Percentiles rank a stretch among this genome's conserved stretches.
Evolutionary conservation across 64 coral and sea anemone genomes (phyloP).

Genomic region (Actinia tenebrosa): DNA sequence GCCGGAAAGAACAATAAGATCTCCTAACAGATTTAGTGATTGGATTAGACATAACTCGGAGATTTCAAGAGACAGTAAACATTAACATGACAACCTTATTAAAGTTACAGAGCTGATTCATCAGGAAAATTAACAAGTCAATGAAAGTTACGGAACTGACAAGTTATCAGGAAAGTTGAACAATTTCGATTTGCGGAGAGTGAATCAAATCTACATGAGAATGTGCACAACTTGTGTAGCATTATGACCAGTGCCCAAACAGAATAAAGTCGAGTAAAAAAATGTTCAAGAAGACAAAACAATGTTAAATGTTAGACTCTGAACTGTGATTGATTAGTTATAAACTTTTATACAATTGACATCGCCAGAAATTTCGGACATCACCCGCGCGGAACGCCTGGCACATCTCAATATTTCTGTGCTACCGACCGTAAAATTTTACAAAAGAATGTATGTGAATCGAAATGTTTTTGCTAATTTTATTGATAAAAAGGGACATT

Average conservation of each 20-base stretch:
- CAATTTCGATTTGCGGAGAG: neutral
- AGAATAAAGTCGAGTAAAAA: neutral
- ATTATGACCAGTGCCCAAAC: too few relatives aligned
- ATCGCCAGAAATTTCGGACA: too few relatives aligned
- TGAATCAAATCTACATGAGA: neutral
- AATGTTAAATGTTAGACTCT: too few relatives aligned
- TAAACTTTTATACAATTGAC: too few relatives aligned
- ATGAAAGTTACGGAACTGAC: too few relatives aligned
- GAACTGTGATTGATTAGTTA: too few relatives aligned
- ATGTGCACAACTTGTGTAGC: neutral
- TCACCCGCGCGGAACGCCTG: too few relatives aligned
- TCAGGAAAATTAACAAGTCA: neutral
- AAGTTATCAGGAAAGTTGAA: neutral
- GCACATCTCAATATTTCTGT: too few relatives aligned
- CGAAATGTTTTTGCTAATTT: too few relatives aligned
- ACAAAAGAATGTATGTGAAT: too few relatives aligned
- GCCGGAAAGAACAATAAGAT: neutral
- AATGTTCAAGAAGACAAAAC: neutral
- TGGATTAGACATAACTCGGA: neutral
- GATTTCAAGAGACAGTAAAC: neutral
- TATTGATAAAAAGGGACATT: too few relatives aligned
- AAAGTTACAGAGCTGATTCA: neutral
- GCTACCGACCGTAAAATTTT: too few relatives aligned
- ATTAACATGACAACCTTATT: neutral
- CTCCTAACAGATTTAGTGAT: neutral